Conservation (phyloP, 1,140 invertebrate genomes). For the Idris sp. region DNA sequence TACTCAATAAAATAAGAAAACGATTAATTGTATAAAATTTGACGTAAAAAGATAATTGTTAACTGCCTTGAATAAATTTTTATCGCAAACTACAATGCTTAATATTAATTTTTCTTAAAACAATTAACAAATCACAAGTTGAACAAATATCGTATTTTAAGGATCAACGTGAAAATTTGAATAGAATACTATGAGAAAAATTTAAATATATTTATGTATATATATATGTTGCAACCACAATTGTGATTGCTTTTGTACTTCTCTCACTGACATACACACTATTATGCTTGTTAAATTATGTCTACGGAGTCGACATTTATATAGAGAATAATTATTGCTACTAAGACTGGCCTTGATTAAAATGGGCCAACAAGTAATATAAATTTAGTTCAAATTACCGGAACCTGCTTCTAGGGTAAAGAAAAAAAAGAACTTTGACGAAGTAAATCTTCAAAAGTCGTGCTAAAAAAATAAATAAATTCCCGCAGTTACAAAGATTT, state of each 20-base stretch:
- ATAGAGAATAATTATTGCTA: conserved; percentile 2
- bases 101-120: background rate
- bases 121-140: conserved; percentile 17
- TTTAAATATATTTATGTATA: conserved; percentile 68
- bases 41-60: too few relatives aligned
- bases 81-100: too few relatives aligned
- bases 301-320: conserved; percentile 7
- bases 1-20: too few relatives aligned
- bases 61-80: too few relatives aligned
- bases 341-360: too few relatives aligned
- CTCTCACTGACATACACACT: conserved; percentile 71
- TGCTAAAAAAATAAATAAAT: conserved; percentile 36
- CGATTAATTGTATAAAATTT: too few relatives aligned
- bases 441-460: conserved; percentile 1
- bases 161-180: conserved; percentile 62
- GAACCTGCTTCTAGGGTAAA: background rate
- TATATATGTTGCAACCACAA: conserved; percentile 65
- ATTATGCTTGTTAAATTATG: conserved; percentile 36
- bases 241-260: conserved; percentile 74
- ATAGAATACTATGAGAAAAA: conserved; percentile 68
- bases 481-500: background rate
- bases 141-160: conserved; percentile 20
- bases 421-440: background rate
- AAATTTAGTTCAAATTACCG: background rate
- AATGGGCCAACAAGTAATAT: too few relatives aligned